Conservation (phyloP, 2,797 vertebrate species). For the Tolypeutes matacus region DNA sequence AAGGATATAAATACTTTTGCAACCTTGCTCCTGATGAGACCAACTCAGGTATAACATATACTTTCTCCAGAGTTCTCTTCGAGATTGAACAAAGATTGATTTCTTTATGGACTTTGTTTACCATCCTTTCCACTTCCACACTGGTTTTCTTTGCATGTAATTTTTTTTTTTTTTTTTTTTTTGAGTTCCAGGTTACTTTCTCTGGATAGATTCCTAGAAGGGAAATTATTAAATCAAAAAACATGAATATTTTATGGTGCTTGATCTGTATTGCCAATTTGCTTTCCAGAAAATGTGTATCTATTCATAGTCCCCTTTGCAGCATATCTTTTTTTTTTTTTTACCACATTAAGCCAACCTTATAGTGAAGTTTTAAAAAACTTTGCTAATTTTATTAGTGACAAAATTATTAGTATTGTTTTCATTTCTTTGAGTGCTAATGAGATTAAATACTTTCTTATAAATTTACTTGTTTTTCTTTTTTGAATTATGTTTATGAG, state of each 20-base stretch:
- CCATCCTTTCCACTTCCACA: background rate
- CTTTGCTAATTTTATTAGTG: background rate
- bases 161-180: background rate
- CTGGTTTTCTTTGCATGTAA: background rate
- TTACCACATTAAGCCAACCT: background rate
- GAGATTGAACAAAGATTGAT: background rate
- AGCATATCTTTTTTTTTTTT: background rate
- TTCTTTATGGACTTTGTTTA: background rate
- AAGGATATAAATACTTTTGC: background rate
- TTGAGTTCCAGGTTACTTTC: background rate
- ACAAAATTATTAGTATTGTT: background rate
- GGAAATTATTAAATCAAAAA: slow-evolving; percentile 49
- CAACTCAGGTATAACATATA: background rate
- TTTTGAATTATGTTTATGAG: slow-evolving; percentile 14
- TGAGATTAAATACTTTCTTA: background rate
- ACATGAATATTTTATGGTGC: slow-evolving; percentile 45
- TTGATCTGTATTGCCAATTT: background rate
- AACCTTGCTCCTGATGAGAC: background rate
- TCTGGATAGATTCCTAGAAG: background rate
- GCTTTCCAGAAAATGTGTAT: slow-evolving; percentile 36
- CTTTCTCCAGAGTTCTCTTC: background rate
- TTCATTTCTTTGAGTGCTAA: slow-evolving; percentile 43
- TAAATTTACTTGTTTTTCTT: background rate
- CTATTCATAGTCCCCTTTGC: background rate
- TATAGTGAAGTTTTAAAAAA: background rate